Conservation (phyloP, 2,797 vertebrate species). For the Gymnodraco acuticeps region DNA sequence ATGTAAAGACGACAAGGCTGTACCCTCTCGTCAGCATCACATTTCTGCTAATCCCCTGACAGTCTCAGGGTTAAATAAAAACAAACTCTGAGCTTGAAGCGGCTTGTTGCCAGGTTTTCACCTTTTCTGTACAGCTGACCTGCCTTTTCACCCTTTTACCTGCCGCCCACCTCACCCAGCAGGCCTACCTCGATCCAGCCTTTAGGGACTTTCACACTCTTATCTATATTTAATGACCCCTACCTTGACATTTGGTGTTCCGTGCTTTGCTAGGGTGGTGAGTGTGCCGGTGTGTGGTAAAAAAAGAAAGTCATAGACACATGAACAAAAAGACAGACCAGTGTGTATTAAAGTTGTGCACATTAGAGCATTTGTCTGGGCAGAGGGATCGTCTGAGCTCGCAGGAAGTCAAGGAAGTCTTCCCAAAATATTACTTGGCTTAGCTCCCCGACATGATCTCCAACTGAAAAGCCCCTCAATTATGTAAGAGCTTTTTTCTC, state of each 20-base stretch:
- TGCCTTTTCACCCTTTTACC: constrained; percentile 28
- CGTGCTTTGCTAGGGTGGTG: constrained; percentile 21
- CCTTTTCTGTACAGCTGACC: constrained; percentile 21
- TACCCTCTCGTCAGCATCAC: constrained; percentile 41
- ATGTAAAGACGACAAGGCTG: constrained; percentile 26
- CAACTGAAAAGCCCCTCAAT: constrained; percentile 55
- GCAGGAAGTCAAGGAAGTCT: constrained; percentile 34
- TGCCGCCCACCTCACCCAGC: constrained; percentile 21
- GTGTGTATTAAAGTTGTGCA: constrained; percentile 6
- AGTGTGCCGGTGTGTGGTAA: constrained; percentile 24
- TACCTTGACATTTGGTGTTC: constrained; percentile 31
- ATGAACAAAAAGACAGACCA: background rate
- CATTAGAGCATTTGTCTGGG: constrained; percentile 13
- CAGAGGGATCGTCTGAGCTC: background rate
- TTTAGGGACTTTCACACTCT: constrained; percentile 48
- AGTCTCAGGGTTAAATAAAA: constrained; percentile 11
- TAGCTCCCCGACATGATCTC: constrained; percentile 19
- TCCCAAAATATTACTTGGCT: constrained; percentile 32
- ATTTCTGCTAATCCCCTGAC: constrained; percentile 30
- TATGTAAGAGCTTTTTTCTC: constrained; percentile 53
- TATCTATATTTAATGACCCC: constrained; percentile 57
- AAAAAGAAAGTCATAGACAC: background rate
- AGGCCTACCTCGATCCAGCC: constrained; percentile 24
- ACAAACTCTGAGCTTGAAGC: background rate
- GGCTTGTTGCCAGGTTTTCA: background rate